A percentile compares a stretch with the other conserved stretches of the same genome.
phyloP scores from a whole-genome alignment of 2,797 vertebrate species.

The Poeciliopsis presidionis region DNA sequence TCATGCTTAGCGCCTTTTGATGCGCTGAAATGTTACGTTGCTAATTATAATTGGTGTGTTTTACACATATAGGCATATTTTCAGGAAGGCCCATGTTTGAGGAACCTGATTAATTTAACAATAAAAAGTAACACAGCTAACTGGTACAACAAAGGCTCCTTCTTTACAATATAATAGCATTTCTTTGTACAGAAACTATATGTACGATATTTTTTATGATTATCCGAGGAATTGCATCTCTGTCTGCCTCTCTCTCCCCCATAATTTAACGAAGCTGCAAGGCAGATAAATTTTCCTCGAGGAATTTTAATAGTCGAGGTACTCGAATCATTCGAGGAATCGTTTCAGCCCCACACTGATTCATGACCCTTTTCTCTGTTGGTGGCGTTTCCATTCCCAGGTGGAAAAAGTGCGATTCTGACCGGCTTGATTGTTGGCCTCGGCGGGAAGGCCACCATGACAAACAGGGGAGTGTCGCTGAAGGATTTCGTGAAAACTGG shows the following conservation, averaged over 20 bases:
- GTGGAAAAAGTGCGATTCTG: slow-evolving; percentile 68
- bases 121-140: background rate
- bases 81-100: background rate
- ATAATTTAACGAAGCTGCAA: no score
- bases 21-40: background rate
- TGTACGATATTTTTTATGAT: no score
- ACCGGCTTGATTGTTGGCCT: slow-evolving; percentile 79
- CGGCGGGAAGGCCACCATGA: slow-evolving; percentile 77
- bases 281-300: no score
- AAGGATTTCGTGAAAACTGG: slow-evolving; percentile 63
- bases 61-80: background rate
- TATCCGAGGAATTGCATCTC: no score
- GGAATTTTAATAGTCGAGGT: no score
- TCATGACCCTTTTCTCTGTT: background rate
- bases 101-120: background rate
- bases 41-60: background rate
- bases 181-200: background rate
- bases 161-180: background rate
- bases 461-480: slow-evolving; percentile 75
- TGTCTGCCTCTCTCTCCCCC: no score
- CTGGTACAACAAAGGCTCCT: background rate
- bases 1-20: background rate
- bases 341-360: background rate
- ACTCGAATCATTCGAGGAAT: no score
- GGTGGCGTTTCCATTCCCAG: slow-evolving; percentile 23